Percentiles rank a stretch among this genome's conserved stretches.
Evolutionary conservation across 2,113 vertebrate genomes (phyloP).

Genomic region (Melanotaenia duboulayi): DNA sequence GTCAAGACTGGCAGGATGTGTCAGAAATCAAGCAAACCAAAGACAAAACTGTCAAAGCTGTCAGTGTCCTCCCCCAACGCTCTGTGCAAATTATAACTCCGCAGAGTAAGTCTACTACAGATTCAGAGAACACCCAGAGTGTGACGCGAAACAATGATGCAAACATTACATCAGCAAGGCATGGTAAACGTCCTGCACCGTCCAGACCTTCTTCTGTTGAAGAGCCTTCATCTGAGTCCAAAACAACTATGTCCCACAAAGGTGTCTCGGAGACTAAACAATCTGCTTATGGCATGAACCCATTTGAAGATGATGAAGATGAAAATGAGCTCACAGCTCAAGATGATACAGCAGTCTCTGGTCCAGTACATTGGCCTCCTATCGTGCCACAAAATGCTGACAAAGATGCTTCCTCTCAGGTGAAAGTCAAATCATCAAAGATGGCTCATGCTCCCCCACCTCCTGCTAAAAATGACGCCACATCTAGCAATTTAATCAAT

Average conservation of each 20-base stretch:
- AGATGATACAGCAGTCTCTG: constrained; percentile 1
- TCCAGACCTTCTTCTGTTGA: constrained; percentile 38
- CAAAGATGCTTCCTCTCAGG: constrained; percentile 14
- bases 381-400: neutral
- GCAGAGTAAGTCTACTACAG: constrained; percentile 18
- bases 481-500: neutral
- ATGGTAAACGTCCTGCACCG: constrained; percentile 69
- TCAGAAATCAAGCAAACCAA: constrained; percentile 26
- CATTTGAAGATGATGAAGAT: constrained; percentile 59
- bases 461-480: constrained; percentile 37
- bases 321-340: constrained; percentile 8
- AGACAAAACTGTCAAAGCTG: constrained; percentile 49
- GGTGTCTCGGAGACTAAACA: neutral
- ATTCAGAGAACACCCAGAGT: constrained; percentile 18
- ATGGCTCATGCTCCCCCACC: constrained; percentile 67
- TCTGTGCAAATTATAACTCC: constrained; percentile 38
- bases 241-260: neutral
- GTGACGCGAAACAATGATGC: neutral
- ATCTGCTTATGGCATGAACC: constrained; percentile 43
- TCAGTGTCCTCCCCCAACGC: constrained; percentile 49
- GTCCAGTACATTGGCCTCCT: constrained; percentile 5
- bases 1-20: constrained; percentile 20
- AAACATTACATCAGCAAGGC: constrained; percentile 30
- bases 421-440: constrained; percentile 66
- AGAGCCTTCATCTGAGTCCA: constrained; percentile 15